These are phyloP conservation scores for Subanguina moxae DNA, from an alignment of 1,140 invertebrate species.

Conservation along the genomic window DNA sequence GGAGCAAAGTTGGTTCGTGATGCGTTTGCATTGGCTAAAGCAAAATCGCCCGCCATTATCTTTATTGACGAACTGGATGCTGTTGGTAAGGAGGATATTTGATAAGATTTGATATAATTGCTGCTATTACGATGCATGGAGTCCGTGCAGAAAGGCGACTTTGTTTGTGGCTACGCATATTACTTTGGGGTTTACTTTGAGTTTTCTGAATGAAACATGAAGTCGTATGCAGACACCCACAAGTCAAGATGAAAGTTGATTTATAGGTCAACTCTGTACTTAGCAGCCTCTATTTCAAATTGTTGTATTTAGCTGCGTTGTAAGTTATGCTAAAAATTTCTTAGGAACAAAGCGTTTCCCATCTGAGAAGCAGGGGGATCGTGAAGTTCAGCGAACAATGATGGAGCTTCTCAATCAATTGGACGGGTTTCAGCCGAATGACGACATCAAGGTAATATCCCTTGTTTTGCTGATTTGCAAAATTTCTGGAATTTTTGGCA, in stretches of 20 bases:
- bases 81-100: conserved; percentile 72
- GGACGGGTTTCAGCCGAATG: conserved; percentile 37
- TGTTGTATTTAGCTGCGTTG: no score
- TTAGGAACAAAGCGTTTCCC: conserved; percentile 18
- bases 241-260: no score
- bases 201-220: no score
- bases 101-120: no score
- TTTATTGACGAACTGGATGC: conserved; percentile 97
- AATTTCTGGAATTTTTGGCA: not conserved
- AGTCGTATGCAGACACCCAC: no score
- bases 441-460: conserved; percentile 56
- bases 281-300: no score
- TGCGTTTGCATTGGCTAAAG: conserved; percentile 95
- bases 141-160: no score
- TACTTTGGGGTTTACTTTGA: no score
- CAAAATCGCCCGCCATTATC: conserved; percentile 96
- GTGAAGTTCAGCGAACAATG: conserved; percentile 43
- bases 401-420: conserved; percentile 42
- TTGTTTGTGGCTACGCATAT: no score
- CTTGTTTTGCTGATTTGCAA: conserved; percentile 58
- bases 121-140: no score
- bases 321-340: no score
- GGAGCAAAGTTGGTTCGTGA: conserved; percentile 94
- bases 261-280: no score
- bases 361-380: conserved; percentile 15